Conservation (phyloP, 1,140 invertebrate species). For the Bombus affinis region DNA sequence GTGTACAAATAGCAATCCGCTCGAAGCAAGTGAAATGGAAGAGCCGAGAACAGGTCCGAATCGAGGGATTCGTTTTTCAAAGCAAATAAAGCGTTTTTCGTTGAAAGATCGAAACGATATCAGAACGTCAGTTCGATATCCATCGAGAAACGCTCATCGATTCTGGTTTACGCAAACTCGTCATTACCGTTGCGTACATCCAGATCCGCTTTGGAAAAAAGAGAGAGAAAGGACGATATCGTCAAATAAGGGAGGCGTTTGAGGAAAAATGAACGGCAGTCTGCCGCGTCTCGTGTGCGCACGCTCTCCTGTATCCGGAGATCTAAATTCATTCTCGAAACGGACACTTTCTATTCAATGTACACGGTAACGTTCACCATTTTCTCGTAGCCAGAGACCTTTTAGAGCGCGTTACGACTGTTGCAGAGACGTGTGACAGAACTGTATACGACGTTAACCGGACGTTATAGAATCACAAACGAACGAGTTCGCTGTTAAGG, state of each 20-base stretch:
- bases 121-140: neutral
- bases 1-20: neutral
- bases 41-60: slow-evolving; percentile 6
- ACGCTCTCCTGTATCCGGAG: neutral
- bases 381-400: neutral
- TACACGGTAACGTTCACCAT: neutral
- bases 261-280: neutral
- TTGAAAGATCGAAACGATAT: neutral
- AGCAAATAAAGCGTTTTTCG: slow-evolving; percentile 10
- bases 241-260: neutral
- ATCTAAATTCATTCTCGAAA: slow-evolving; percentile 19
- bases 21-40: slow-evolving; percentile 1
- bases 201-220: neutral
- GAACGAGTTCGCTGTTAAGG: neutral
- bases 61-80: slow-evolving; percentile 16
- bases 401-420: slow-evolving; percentile 22
- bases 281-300: neutral
- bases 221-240: neutral
- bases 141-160: neutral
- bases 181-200: neutral
- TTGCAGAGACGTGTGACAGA: neutral
- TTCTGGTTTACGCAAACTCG: slow-evolving; percentile 5
- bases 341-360: slow-evolving; percentile 27
- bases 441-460: neutral
- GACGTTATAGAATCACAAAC: slow-evolving; percentile 2